Evolutionary conservation across 2,888 invertebrate species (phyloP).

Genomic region (Cryptocephalus moraei): DNA sequence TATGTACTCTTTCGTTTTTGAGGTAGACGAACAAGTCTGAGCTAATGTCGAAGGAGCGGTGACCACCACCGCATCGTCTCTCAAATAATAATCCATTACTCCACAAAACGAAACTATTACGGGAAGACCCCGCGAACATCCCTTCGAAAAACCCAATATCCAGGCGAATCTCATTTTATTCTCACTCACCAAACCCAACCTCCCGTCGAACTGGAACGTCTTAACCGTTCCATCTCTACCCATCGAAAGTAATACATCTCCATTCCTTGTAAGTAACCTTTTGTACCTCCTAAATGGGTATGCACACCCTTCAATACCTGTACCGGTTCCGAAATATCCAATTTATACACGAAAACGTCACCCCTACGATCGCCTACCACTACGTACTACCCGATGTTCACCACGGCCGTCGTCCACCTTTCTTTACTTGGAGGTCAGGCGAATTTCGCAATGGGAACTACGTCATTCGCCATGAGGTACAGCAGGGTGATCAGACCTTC

Average conservation of each 20-base stretch:
- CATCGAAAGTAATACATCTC: conserved; percentile 28
- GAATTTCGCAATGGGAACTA: conserved; percentile 37
- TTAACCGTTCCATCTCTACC: conserved; percentile 68
- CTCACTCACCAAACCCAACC: no score
- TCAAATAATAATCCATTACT: no score
- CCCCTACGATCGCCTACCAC: conserved; percentile 70
- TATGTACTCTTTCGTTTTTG: no score
- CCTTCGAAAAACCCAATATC: no score
- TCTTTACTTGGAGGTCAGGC: conserved; percentile 53
- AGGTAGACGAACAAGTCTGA: no score
- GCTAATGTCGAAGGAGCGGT: no score
- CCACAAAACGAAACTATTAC: no score
- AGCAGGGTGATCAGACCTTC: conserved; percentile 45
- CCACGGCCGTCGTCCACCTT: conserved; percentile 29
- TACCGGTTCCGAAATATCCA: conserved; percentile 37
- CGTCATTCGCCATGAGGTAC: conserved; percentile 26
- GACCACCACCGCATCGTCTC: no score
- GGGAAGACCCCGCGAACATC: no score
- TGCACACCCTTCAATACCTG: conserved; percentile 61
- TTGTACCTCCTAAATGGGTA: conserved; percentile 62
- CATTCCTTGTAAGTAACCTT: conserved; percentile 41
- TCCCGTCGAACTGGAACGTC: no score
- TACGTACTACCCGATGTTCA: conserved; percentile 13
- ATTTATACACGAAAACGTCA: conserved; percentile 52
- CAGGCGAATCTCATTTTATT: no score